Evolutionary conservation across 1,140 invertebrate genomes (phyloP).

Genomic region (Calycopis cecrops): DNA sequence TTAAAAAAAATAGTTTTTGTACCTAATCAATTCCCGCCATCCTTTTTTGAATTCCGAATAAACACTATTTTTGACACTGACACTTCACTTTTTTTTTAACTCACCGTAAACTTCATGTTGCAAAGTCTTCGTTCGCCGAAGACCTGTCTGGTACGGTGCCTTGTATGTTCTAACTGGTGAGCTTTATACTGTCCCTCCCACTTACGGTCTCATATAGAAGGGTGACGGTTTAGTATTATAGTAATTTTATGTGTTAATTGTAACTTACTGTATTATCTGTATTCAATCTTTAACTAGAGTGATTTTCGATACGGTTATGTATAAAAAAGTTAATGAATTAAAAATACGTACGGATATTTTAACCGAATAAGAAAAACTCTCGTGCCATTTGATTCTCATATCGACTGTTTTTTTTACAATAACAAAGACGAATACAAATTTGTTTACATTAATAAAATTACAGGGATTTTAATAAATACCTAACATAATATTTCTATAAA

Average conservation of each 20-base stretch:
- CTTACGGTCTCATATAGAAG: conserved; percentile 43
- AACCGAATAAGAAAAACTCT: no score
- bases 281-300: conserved; percentile 22
- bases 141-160: conserved; percentile 58
- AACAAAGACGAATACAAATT: no score
- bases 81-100: conserved; percentile 41
- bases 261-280: conserved; percentile 28
- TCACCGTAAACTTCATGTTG: conserved; percentile 70
- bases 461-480: no score
- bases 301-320: not conserved
- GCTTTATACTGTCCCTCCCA: conserved; percentile 66
- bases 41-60: conserved; percentile 13
- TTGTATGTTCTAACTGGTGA: conserved; percentile 28
- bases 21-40: not conserved
- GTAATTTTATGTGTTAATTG: conserved; percentile 45
- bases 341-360: no score
- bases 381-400: no score
- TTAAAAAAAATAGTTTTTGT: no score
- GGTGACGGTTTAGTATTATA: conserved; percentile 46
- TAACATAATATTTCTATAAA: no score
- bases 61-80: conserved; percentile 26
- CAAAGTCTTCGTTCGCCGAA: conserved; percentile 63
- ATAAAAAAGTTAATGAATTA: no score
- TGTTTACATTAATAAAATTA: no score
- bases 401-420: no score